Percentiles rank a stretch among this genome's conserved stretches.
phyloP scores from a whole-genome alignment of 2,797 vertebrate genomes.

The Tokudaia tokunoshimensis region DNA sequence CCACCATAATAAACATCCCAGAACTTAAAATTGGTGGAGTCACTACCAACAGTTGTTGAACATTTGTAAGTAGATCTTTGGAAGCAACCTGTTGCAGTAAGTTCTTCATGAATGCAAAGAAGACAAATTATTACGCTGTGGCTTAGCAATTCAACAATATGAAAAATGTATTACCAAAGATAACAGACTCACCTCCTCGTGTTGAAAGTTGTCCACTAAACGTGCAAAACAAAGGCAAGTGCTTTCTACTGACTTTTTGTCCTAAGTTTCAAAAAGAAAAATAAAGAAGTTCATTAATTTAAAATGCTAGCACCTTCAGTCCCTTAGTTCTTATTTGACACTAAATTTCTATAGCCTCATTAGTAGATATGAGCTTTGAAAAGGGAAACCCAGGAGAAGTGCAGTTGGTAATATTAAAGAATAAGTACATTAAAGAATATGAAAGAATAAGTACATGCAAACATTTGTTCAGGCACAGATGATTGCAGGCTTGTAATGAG shows the following conservation, averaged over 20 bases:
- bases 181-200: constrained; percentile 94
- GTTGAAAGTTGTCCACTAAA: constrained; percentile 99
- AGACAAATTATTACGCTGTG: constrained; percentile 36
- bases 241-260: constrained; percentile 99
- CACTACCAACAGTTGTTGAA: constrained; percentile 98
- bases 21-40: constrained; percentile 99
- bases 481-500: not conserved
- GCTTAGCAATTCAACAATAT: not conserved
- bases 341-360: not conserved
- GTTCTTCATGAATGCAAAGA: constrained; percentile 91
- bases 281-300: constrained; percentile 40
- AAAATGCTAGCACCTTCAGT: not conserved
- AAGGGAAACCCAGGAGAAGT: not conserved
- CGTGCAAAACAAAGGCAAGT: constrained; percentile 99
- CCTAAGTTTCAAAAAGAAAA: constrained; percentile 88
- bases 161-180: not conserved
- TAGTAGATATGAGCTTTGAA: not conserved
- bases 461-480: not conserved
- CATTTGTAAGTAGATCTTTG: constrained; percentile 97
- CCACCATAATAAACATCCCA: constrained; percentile 99
- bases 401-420: not conserved
- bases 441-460: not conserved
- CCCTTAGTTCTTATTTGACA: not conserved
- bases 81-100: constrained; percentile 99
- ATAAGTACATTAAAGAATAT: not conserved